A percentile compares a stretch with the other conserved stretches of the same genome.
Conservation (phyloP, 2,888 invertebrate genomes). For the Aphodius sticticus region DNA sequence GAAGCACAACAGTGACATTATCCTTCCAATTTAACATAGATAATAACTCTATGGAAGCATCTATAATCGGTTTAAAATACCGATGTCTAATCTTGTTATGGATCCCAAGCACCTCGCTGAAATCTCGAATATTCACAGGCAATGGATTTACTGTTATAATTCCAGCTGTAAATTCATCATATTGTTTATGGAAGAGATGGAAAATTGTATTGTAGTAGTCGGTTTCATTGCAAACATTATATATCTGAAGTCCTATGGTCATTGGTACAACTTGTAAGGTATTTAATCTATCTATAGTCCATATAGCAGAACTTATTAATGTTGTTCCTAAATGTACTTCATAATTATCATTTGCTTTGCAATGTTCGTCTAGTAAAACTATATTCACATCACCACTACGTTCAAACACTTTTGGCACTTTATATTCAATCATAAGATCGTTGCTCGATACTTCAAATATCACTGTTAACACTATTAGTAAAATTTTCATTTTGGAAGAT, state of each 20-base stretch:
- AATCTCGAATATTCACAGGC: conserved; percentile 46
- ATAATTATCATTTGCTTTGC: conserved; percentile 43
- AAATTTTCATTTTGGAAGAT: not conserved
- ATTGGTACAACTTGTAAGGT: conserved; percentile 47
- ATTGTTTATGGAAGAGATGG: conserved; percentile 46
- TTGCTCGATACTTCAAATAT: not conserved
- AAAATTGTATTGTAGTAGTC: conserved; percentile 52
- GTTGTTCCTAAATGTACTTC: conserved; percentile 42
- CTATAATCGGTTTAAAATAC: conserved; percentile 45
- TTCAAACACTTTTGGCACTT: conserved; percentile 41
- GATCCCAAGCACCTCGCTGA: conserved; percentile 50
- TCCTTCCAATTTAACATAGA: conserved; percentile 50
- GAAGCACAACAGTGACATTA: conserved; percentile 53
- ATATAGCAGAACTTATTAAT: conserved; percentile 51
- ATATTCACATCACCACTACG: conserved; percentile 50
- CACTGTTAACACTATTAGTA: not conserved
- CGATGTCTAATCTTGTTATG: conserved; percentile 42
- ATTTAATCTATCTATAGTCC: conserved; percentile 54
- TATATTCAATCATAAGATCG: conserved; percentile 7
- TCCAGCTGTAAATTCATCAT: conserved; percentile 47
- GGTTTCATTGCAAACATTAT: conserved; percentile 50
- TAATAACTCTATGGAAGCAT: conserved; percentile 51
- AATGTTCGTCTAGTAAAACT: conserved; percentile 51
- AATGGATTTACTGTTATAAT: conserved; percentile 45
- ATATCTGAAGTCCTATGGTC: conserved; percentile 50